Evolutionary conservation across 1,140 invertebrate species (phyloP).

Genomic region (Berghia stephanieae): DNA sequence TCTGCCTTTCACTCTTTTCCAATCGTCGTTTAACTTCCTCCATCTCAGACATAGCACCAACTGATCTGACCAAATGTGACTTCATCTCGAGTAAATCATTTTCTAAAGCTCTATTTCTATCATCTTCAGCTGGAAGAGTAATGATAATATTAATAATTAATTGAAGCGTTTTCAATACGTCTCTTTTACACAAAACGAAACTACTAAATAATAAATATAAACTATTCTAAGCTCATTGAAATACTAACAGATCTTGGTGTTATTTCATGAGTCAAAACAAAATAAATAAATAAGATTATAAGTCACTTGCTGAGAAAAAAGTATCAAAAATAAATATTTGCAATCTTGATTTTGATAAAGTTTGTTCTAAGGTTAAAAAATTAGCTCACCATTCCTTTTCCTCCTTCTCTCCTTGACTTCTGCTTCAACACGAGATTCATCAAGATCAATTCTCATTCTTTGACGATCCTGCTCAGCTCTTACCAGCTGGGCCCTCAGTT

Average conservation of each 20-base stretch:
- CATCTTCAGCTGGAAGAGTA: slow-evolving; percentile 54
- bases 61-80: slow-evolving; percentile 48
- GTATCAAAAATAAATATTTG: neutral
- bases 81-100: slow-evolving; percentile 57
- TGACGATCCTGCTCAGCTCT: slow-evolving; percentile 51
- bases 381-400: slow-evolving; percentile 42
- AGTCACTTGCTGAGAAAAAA: neutral
- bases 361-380: neutral
- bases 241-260: neutral
- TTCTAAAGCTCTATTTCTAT: slow-evolving; percentile 49
- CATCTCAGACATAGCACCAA: slow-evolving; percentile 52
- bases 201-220: neutral
- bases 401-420: slow-evolving; percentile 54
- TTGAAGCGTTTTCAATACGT: too few species aligned
- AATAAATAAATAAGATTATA: neutral
- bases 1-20: slow-evolving; percentile 61
- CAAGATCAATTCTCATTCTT: slow-evolving; percentile 46
- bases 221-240: neutral
- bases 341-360: neutral
- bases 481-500: slow-evolving; percentile 52
- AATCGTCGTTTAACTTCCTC: slow-evolving; percentile 54
- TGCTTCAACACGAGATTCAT: slow-evolving; percentile 52
- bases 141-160: too few species aligned
- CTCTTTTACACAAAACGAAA: neutral
- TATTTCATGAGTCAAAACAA: neutral